Conservation (phyloP, 2,113 vertebrate genomes). For the Pelodiscus sinensis region DNA sequence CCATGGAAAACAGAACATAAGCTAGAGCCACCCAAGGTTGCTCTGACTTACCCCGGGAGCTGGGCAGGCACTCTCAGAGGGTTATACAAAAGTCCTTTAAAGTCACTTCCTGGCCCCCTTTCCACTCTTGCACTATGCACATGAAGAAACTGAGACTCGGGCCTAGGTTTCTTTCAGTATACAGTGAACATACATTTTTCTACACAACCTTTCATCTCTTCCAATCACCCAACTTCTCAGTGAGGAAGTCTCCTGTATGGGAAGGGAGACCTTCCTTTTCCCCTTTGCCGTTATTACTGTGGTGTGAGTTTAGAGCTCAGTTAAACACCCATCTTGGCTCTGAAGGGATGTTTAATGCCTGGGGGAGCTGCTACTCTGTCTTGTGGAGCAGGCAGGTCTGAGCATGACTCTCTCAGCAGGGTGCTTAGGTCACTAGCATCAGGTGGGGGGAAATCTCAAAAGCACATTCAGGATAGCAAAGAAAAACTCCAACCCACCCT, state of each 20-base stretch:
- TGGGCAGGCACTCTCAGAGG: background rate
- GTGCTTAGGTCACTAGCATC: background rate
- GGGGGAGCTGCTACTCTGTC: constrained; percentile 61
- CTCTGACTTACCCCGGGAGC: background rate
- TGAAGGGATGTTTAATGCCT: constrained; percentile 68
- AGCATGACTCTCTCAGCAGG: constrained; percentile 22
- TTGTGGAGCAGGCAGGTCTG: constrained; percentile 62
- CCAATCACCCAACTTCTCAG: background rate
- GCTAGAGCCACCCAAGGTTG: background rate
- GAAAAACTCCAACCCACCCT: background rate
- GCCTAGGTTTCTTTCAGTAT: background rate
- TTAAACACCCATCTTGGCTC: constrained; percentile 63
- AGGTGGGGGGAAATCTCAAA: background rate
- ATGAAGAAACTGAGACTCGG: background rate
- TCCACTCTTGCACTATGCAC: background rate
- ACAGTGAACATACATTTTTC: background rate
- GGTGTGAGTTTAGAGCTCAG: constrained; percentile 62
- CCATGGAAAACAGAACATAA: background rate
- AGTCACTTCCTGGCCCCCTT: background rate
- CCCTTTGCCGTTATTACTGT: constrained; percentile 43
- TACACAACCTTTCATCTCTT: background rate
- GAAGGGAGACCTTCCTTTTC: constrained; percentile 5
- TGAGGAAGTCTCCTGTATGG: constrained; percentile 18
- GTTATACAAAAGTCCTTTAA: background rate
- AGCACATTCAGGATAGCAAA: background rate